Base-by-base conservation (phyloP, 1,140 invertebrate genomes). In the Neodiprion lecontei region DNA sequence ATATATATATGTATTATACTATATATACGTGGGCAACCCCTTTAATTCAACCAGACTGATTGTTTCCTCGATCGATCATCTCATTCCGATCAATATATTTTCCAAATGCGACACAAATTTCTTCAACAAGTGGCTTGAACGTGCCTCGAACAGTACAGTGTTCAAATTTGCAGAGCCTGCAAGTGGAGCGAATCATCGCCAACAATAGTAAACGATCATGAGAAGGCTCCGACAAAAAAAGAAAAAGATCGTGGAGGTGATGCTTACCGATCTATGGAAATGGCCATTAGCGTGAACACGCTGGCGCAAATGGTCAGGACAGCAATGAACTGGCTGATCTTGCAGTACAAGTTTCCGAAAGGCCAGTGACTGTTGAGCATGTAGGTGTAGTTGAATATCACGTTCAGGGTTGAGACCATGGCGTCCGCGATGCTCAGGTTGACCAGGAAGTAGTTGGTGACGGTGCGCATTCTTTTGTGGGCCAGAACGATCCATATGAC, bases 391-490 rank as follows among this genome's bases (percentile, higher is more conserved):
- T 97, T 98, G 88, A 98, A 98, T 76, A 95, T 93, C 76, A 97
- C 97, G 86, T 98, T 99, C 74, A 98, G 89, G 0, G 95, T 94
- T 0, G 97, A 96, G 81, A 98, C 96, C 89, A 98, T 93, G 23
- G 96, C 91, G 86, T 99, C 97, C 14, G 97, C 96, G 23, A 97
- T 92, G 74, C 96, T 97, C 67, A 98, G 88, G 84, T 99, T 99
- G n/a, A 98, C 94, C 68, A 99, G 88, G 85, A 98, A 98, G 84
- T 98, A 98, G 88, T 98, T 99, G 69, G 97, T 98, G 4, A 98
- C 96, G 0, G 96, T 98, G 68, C 97, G 88, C 97, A 98, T 98
- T 73, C 96, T 90, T 75, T 95, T 92, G 88, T 98, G 95, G 14
- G 95, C 94, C 61, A 98, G 85, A 3, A 98, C 96, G 77, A 98